Conservation (phyloP, 2,797 vertebrate species). For the Trachurus trachurus region DNA sequence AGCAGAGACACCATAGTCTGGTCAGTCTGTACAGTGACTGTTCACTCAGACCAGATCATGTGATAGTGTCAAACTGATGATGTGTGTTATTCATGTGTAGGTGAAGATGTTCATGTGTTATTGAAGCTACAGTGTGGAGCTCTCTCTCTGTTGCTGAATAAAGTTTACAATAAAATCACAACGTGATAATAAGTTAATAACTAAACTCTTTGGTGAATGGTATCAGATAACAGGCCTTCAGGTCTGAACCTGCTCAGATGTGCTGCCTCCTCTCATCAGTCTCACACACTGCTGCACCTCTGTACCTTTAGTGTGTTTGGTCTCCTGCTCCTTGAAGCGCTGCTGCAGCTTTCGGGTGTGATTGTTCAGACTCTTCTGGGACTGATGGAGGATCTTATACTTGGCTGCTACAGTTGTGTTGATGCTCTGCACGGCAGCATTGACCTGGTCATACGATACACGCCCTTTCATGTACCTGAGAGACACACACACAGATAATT, state of each 20-base stretch:
- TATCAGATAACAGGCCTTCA: neutral
- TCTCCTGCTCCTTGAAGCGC: slow-evolving; percentile 91
- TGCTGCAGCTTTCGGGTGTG: slow-evolving; percentile 84
- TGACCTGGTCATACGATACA: slow-evolving; percentile 88
- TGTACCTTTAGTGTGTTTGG: slow-evolving; percentile 91
- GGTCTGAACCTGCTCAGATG: neutral
- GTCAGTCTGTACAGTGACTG: no score
- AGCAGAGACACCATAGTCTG: no score
- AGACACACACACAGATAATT: neutral
- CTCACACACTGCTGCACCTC: neutral
- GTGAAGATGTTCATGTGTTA: no score
- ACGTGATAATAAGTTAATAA: no score
- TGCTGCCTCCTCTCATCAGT: neutral
- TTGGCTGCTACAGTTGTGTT: slow-evolving; percentile 89
- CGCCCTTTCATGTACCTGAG: slow-evolving; percentile 95
- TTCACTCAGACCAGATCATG: no score
- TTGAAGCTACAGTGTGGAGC: no score
- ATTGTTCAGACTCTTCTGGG: slow-evolving; percentile 82
- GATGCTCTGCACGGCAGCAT: slow-evolving; percentile 85
- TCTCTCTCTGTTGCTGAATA: no score
- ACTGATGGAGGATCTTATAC: slow-evolving; percentile 90
- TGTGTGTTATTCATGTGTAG: no score
- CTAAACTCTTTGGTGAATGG: neutral
- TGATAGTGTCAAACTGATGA: no score
- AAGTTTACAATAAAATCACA: no score